A percentile compares a stretch with the other conserved stretches of the same genome.
Evolutionary conservation across 2,797 vertebrate genomes (phyloP).

Genomic region (Helostoma temminkii): DNA sequence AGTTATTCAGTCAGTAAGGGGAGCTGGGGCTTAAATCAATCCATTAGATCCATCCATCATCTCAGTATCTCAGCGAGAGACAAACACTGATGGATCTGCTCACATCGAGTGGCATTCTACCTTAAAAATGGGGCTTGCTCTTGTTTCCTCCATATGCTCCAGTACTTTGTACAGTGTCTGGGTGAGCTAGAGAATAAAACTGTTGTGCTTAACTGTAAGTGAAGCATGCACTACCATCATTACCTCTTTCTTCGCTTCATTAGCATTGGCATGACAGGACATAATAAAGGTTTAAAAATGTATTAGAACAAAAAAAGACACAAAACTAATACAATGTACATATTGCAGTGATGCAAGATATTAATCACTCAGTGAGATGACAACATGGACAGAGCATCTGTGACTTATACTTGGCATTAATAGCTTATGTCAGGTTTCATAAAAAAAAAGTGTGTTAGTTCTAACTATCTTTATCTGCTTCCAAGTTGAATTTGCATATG

Average conservation of each 20-base stretch:
- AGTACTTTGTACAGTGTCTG: constrained; percentile 6
- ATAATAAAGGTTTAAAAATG: constrained; percentile 24
- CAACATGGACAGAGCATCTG: background rate
- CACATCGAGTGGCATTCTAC: constrained; percentile 66
- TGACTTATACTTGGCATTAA: constrained; percentile 1
- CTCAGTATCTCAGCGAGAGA: constrained; percentile 78
- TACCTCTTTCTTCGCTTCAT: constrained; percentile 25
- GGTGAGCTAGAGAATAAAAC: constrained; percentile 2
- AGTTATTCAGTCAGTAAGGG: constrained; percentile 68
- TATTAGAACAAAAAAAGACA: constrained; percentile 9
- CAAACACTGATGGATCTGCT: constrained; percentile 79
- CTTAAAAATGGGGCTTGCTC: constrained; percentile 57
- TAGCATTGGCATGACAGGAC: constrained; percentile 24
- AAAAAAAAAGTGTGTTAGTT: constrained; percentile 12
- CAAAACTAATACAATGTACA: constrained; percentile 9
- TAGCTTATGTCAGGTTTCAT: background rate
- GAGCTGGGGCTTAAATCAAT: constrained; percentile 75
- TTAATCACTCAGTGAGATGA: constrained; percentile 1
- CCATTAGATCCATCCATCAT: constrained; percentile 83
- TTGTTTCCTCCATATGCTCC: constrained; percentile 38
- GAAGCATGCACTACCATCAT: constrained; percentile 11
- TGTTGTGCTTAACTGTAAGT: constrained; percentile 16
- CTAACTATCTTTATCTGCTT: background rate
- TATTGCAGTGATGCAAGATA: constrained; percentile 2
- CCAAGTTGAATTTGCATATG: background rate